Evolutionary conservation across 2,888 invertebrate genomes (phyloP), one percentile per base, ranked within the genome.

Genomic region (Cylindroiulus punctatus): DNA sequence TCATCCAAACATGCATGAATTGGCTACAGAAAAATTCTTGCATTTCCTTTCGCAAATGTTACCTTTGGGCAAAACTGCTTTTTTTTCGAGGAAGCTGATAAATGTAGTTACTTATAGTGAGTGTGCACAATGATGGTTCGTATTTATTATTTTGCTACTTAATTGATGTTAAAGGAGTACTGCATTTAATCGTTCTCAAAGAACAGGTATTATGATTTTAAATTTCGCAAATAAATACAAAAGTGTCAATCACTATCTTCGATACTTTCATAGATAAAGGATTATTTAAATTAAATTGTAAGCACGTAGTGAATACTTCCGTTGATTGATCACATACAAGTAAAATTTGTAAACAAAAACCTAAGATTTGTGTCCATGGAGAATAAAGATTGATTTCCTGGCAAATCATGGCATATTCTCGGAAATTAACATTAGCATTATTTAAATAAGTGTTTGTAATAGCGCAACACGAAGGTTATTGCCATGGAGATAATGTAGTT

Each of bases 1-100:
- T 76, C 76, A 30, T 32, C 76, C 26, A 76, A 76, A 76, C 76
- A 76, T 76, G 76, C 76, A 30, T 30, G 76, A 26, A 30, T 76
- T 30, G 12, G 14, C 26, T 30, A 14, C 2, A 32, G 30, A 30
- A 76, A 76, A 76, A 76, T 76, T 76, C 76, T 76, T 76, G 76
- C 30, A 76, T 76, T 76, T 32, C 76, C 26, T 52, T 32, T 76
- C 76, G 17, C 76, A 76, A 30, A 17, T 17, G 5, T n/a, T 65
- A 65, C 57, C 57, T 22, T 36, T 22, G 12, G 8, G 76, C 76
- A 76, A 30, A 30, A 4, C 30, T 1, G 76, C 76, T 14, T 76
- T 76, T 76, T 26, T 26, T 12, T 30, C 76, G 30, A 32, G 2
- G 0, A 76, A 65, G 76, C 30, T 0, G 30, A 76, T 30, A 17